phyloP scores from a whole-genome alignment of 2,888 invertebrate genomes.

The Adelognathus sp. region DNA sequence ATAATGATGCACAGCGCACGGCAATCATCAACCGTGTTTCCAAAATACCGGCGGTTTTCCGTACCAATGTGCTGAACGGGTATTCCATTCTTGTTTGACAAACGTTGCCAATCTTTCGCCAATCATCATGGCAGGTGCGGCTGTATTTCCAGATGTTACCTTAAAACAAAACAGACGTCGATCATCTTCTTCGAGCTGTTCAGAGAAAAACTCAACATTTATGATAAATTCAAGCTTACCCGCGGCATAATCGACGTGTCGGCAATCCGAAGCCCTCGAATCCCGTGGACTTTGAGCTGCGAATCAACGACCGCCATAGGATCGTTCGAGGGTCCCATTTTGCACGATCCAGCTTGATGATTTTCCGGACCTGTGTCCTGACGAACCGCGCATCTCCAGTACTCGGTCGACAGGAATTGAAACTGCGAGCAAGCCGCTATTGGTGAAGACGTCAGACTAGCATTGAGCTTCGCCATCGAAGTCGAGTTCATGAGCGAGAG shows the following conservation, averaged over 20 bases:
- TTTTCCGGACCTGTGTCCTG: conserved; percentile 90
- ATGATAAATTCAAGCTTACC: conserved; percentile 76
- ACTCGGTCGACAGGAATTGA: conserved; percentile 85
- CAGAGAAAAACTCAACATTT: not conserved
- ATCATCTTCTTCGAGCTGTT: not conserved
- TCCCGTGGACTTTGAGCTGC: conserved; percentile 85
- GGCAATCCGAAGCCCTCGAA: conserved; percentile 83
- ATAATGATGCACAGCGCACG: not conserved
- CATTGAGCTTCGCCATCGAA: conserved; percentile 76
- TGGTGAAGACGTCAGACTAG: conserved; percentile 69
- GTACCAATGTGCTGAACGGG: conserved; percentile 76
- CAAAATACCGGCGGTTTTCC: conserved; percentile 56
- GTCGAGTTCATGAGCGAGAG: conserved; percentile 84
- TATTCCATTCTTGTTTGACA: conserved; percentile 81
- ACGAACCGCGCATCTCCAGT: conserved; percentile 88
- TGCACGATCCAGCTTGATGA: conserved; percentile 91
- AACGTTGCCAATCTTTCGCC: conserved; percentile 84
- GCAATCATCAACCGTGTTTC: conserved; percentile 49
- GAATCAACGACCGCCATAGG: conserved; percentile 89
- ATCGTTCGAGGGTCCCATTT: conserved; percentile 89
- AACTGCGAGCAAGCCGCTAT: conserved; percentile 70
- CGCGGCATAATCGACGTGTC: conserved; percentile 86
- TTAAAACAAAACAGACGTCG: conserved; percentile 36
- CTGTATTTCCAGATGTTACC: conserved; percentile 83
- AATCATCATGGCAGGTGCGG: conserved; percentile 84